Percentiles rank a stretch among this genome's conserved stretches.
phyloP scores from a whole-genome alignment of 1,140 invertebrate genomes.

The Trachymyrmex cornetzi region DNA sequence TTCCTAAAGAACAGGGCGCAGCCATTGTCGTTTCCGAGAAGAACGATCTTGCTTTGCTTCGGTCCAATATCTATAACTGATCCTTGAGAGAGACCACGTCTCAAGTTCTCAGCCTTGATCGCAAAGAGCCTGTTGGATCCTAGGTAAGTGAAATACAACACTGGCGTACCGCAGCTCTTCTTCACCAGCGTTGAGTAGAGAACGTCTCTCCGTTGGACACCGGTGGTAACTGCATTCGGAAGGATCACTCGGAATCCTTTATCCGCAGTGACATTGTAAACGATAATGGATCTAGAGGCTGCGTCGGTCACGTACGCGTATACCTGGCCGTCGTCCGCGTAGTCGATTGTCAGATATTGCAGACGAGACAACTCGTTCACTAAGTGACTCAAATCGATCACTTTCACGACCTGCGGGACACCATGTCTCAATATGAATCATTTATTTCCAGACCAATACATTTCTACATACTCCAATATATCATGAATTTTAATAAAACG shows the following conservation, averaged over 20 bases:
- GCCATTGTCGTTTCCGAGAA: conserved; percentile 89
- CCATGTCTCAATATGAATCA: not conserved
- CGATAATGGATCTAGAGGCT: conserved; percentile 87
- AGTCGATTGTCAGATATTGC: conserved; percentile 89
- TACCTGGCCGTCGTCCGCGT: conserved; percentile 84
- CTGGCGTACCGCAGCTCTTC: conserved; percentile 85
- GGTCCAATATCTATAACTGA: conserved; percentile 87
- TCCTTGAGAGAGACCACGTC: conserved; percentile 85
- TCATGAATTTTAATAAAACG: not conserved
- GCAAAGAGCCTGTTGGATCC: conserved; percentile 87
- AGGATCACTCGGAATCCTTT: conserved; percentile 88
- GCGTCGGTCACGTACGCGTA: conserved; percentile 88
- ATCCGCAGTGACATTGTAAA: conserved; percentile 86
- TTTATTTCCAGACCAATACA: not conserved
- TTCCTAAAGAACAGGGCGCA: conserved; percentile 87
- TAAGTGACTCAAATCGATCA: conserved; percentile 87
- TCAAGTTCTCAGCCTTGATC: conserved; percentile 86
- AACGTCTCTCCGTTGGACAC: conserved; percentile 85
- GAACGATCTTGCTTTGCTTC: conserved; percentile 87
- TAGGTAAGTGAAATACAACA: conserved; percentile 89
- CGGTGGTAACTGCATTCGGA: conserved; percentile 85
- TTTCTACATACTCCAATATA: not conserved
- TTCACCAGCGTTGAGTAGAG: conserved; percentile 87
- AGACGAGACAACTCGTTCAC: conserved; percentile 87
- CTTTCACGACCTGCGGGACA: conserved; percentile 86